Evolutionary conservation across 53 echinoderm and acorn worm genomes (phyloP), one percentile per base, ranked within the genome.

Genomic region (Paracentrotus lividus): DNA sequence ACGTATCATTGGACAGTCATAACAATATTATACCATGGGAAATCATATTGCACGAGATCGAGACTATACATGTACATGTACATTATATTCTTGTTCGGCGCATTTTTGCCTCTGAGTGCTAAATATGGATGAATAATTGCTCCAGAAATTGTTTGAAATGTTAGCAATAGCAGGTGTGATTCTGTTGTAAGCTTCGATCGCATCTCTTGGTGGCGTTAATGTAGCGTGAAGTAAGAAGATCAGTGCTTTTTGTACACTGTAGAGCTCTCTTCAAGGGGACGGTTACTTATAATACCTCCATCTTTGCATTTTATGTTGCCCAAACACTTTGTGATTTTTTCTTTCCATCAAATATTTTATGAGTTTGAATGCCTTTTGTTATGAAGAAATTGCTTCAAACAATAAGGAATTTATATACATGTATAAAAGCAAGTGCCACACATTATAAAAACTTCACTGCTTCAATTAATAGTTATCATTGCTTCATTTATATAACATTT

Each of bases 81-180:
- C 16, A 29, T 16, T 20, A 21, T 16, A 20, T 21, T 76, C 42
- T 23, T 3, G 42, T 38, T 3, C 13, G 10, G 7, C 40, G 18
- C 21, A 14, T 76, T 76, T 75, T 45, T 78, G 45, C 47, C 24
- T 81, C 10, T 8, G 2, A 45, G 26, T 13, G 20, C 27, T 45
- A 24, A 81, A 81, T 78, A 45, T 81, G 81, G 81, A 44, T 47
- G 81, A 81, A 81, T 81, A 81, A 24, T 81, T 81, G 81, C 81
- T 16, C 81, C 81, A 45, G 81, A 81, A 81, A 81, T 45, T 47
- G 47, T n/a, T 24, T 4, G 81, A 81, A 81, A 81, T 81, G 81
- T 81, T 26, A 49, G 81, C 24, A 81, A 49, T 47, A 81, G 45
- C 81, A 81, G 81, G 47, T 81, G 81, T 81, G 81, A 9, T 81